These are phyloP conservation scores for Diplazon laetatorius DNA, from an alignment of 2,888 invertebrate genomes.

Conservation along the genomic window DNA sequence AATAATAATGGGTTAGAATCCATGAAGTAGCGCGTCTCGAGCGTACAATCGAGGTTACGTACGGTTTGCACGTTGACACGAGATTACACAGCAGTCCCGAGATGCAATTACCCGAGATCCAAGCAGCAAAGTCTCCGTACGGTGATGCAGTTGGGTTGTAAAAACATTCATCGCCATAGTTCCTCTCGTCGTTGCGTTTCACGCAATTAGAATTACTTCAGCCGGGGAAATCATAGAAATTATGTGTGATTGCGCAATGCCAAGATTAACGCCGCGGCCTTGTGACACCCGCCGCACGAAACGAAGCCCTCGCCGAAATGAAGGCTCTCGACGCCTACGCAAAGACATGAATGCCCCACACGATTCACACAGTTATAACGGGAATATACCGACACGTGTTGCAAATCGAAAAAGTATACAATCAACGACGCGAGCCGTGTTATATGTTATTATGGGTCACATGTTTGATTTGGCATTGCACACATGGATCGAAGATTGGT, in stretches of 20 bases:
- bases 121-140: neutral
- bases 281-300: constrained; percentile 5
- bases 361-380: neutral
- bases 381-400: neutral
- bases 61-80: neutral
- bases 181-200: neutral
- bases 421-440: no score
- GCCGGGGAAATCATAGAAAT: constrained; percentile 43
- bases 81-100: constrained; percentile 16
- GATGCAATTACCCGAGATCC: constrained; percentile 25
- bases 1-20: neutral
- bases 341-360: neutral
- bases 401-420: neutral
- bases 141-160: neutral
- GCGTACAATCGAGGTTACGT: constrained; percentile 15
- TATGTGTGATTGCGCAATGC: constrained; percentile 38
- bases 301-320: constrained; percentile 14
- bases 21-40: neutral
- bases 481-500: no score
- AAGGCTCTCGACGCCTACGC: neutral
- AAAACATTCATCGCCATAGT: constrained; percentile 8
- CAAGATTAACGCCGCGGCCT: constrained; percentile 22
- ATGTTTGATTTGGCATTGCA: no score
- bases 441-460: no score
- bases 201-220: constrained; percentile 50